Base-by-base conservation (phyloP, 2,888 invertebrate genomes). In the Pyrgus malvae region DNA sequence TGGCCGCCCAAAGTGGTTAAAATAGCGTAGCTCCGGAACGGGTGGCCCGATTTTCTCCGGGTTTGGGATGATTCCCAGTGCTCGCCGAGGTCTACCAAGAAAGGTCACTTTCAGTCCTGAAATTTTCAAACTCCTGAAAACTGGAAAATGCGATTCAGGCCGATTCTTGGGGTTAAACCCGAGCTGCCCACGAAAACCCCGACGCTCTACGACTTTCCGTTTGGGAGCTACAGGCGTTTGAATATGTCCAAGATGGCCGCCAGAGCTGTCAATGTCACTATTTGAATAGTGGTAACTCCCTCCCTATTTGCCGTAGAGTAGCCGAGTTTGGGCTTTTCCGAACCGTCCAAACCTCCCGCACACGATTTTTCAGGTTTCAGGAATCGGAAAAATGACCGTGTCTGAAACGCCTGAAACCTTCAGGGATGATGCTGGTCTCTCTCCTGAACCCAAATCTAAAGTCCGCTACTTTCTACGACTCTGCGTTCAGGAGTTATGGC, bases 221-320 rank as follows among this genome's bases (percentile, higher is more conserved):
- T 46, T 1, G 19, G 14, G 35, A 46, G 46, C 21, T 46, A 46
- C 6, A 1, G 5, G 1, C 21, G 9, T 33, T 16, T 46, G 7
- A 23, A 35, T 2, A 12, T 46, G 21, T 14, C 9, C 35, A 46
- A 46, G 6, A 46, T 46, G 46, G 46, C 35, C 19, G 46, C 21
- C 35, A 8, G 1, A 35, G 17, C 21, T 46, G 46, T 46, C 35
- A 35, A 33, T 33, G 4, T 21, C 14, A 6, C 3, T 21, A 0
- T 35, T 35, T 14, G 14, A 4, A 11, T 1, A 8, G 11, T n/a
- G 8, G 17, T 46, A 46, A 12, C 46, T 46, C 46, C 35, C 11
- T 1, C 11, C 0, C 46, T 19, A 12, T 3, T 9, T 8, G 14
- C 9, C 46, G 23, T 23, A 46, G 35, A 46, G 3, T 4, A 1